Conservation (phyloP, 1,140 invertebrate species). For the Branchinecta lindahli region DNA sequence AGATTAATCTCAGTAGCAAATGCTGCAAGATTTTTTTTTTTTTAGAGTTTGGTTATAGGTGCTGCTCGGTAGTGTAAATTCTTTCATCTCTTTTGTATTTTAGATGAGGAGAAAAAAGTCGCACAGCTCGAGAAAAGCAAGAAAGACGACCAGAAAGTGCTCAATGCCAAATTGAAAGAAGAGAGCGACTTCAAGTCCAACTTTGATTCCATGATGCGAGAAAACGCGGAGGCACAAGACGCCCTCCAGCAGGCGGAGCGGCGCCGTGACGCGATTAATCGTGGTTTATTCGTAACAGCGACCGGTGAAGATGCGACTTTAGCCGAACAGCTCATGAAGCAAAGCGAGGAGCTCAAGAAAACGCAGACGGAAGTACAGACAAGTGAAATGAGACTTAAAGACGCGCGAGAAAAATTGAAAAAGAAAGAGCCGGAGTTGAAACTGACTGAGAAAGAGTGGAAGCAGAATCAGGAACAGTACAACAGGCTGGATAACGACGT, state of each 20-base stretch:
- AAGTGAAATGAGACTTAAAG: slow-evolving; percentile 36
- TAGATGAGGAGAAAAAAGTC: background rate
- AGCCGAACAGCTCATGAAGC: slow-evolving; percentile 65
- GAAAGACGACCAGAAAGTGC: background rate
- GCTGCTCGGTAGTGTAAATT: too few relatives aligned
- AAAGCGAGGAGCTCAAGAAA: slow-evolving; percentile 42
- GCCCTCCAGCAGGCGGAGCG: background rate
- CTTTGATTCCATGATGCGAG: slow-evolving; percentile 24
- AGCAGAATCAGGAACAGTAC: slow-evolving; percentile 14
- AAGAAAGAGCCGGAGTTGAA: slow-evolving; percentile 31
- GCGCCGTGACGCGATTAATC: slow-evolving; percentile 49
- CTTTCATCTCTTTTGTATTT: background rate
- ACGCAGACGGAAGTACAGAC: slow-evolving; percentile 53
- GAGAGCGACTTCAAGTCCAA: slow-evolving; percentile 17
- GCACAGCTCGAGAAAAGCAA: background rate
- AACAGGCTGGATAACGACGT: slow-evolving; percentile 40
- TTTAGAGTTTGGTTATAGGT: too few relatives aligned
- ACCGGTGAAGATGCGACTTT: slow-evolving; percentile 67
- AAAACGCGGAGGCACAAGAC: slow-evolving; percentile 40
- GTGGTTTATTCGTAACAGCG: slow-evolving; percentile 61
- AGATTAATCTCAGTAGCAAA: too few relatives aligned
- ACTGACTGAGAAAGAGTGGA: slow-evolving; percentile 9
- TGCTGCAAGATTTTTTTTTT: too few relatives aligned
- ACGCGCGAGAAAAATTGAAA: slow-evolving; percentile 37
- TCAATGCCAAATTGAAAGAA: slow-evolving; percentile 43